phyloP scores from a whole-genome alignment of 2,113 vertebrate species.

The Panthera tigris region DNA sequence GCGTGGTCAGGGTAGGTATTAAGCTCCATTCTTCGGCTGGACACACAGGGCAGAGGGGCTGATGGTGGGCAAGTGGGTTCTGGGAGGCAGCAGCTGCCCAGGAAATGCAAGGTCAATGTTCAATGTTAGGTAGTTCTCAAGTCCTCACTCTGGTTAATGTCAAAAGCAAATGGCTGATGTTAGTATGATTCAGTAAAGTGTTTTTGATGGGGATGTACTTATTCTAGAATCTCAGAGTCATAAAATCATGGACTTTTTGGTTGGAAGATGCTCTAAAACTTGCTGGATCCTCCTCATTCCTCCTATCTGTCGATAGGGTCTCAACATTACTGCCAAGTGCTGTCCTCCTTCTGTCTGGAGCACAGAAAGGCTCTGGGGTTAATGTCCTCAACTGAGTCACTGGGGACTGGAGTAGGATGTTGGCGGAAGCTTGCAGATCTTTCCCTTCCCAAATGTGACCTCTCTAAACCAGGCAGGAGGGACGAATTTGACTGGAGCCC shows the following conservation, averaged over 20 bases:
- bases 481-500: neutral
- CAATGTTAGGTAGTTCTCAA: neutral
- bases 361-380: neutral
- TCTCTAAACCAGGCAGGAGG: neutral
- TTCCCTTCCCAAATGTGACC: neutral
- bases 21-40: neutral
- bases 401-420: neutral
- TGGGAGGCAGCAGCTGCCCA: neutral
- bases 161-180: neutral
- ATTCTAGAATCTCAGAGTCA: neutral
- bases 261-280: neutral
- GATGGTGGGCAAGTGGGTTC: neutral
- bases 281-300: no score
- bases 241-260: neutral
- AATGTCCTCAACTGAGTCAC: neutral
- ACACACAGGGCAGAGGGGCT: neutral
- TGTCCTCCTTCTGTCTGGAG: neutral
- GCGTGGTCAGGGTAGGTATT: neutral
- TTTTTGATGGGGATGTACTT: neutral
- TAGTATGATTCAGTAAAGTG: neutral
- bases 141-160: neutral
- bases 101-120: neutral
- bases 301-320: neutral
- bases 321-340: neutral
- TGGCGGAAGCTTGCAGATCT: neutral